Percentiles rank a stretch among this genome's conserved stretches.
Conservation (phyloP, 2,888 invertebrate species). For the Vannuccia rotundouncinata region DNA sequence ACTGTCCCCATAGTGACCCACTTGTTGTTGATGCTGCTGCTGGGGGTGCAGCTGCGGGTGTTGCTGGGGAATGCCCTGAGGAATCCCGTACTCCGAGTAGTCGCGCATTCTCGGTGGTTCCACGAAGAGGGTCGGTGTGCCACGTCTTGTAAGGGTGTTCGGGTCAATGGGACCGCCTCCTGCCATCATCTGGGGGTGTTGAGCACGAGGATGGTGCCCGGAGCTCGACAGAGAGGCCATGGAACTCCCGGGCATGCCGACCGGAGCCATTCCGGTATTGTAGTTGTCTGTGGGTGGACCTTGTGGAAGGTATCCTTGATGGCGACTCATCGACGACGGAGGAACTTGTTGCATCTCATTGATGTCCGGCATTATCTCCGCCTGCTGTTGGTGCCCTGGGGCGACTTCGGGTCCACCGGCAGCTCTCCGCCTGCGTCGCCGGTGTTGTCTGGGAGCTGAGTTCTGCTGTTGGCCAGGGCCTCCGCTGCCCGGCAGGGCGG, state of each 20-base stretch:
- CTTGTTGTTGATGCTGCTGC: slow-evolving; percentile 21
- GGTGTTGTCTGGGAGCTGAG: neutral
- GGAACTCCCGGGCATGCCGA: neutral
- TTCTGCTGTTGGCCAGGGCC: neutral
- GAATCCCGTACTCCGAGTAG: slow-evolving; percentile 30
- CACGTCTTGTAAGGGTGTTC: slow-evolving; percentile 22
- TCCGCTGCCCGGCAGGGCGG: neutral
- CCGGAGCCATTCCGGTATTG: neutral
- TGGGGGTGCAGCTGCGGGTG: neutral
- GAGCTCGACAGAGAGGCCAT: neutral
- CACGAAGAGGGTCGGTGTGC: slow-evolving; percentile 31
- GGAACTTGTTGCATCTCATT: neutral
- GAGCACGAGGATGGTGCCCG: too few relatives aligned
- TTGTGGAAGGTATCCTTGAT: too few relatives aligned
- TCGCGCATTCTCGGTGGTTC: slow-evolving; percentile 29
- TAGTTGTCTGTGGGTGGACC: too few relatives aligned
- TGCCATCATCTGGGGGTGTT: neutral
- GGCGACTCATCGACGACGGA: too few relatives aligned
- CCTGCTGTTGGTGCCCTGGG: neutral
- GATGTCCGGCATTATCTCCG: neutral
- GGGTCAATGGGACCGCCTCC: neutral
- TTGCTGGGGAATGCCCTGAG: neutral
- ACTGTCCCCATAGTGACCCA: too few relatives aligned
- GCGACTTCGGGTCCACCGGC: neutral
- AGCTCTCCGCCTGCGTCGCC: neutral